phyloP scores from a whole-genome alignment of 2,888 invertebrate genomes.

The Dolichopus griseipennis region DNA sequence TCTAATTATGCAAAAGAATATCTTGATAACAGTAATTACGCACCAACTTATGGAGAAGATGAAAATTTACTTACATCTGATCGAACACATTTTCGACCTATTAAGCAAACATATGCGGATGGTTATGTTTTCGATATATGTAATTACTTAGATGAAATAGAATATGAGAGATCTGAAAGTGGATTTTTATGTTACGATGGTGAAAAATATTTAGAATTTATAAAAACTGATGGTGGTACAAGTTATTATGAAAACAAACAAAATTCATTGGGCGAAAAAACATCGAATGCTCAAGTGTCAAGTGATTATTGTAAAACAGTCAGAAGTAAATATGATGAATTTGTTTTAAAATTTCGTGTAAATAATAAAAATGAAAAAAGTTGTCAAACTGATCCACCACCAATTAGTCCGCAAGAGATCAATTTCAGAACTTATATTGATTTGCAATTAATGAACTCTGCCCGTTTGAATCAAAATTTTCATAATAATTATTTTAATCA shows the following conservation, averaged over 20 bases:
- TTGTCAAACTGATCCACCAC: slow-evolving; percentile 47
- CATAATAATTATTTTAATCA: slow-evolving; percentile 4
- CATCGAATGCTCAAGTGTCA: not conserved
- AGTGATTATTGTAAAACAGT: not conserved
- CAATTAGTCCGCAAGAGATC: not conserved
- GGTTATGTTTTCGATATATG: slow-evolving; percentile 64
- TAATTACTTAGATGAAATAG: slow-evolving; percentile 54
- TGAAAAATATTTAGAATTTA: slow-evolving; percentile 38
- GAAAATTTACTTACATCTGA: slow-evolving; percentile 69
- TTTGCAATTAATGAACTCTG: not conserved
- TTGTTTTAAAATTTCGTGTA: slow-evolving; percentile 63
- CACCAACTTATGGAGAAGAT: slow-evolving; percentile 24
- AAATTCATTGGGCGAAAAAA: not conserved
- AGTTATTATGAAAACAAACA: slow-evolving; percentile 17
- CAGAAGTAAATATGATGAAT: slow-evolving; percentile 32
- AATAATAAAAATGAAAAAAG: slow-evolving; percentile 47
- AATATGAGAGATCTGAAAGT: slow-evolving; percentile 57
- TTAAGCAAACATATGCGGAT: slow-evolving; percentile 56
- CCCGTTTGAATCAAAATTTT: not conserved
- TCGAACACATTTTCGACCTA: slow-evolving; percentile 77
- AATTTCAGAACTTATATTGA: not conserved
- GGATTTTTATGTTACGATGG: slow-evolving; percentile 52
- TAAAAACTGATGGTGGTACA: slow-evolving; percentile 24
- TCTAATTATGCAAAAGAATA: not conserved
- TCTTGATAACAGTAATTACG: not conserved